A percentile compares a stretch with the other conserved stretches of the same genome.
phyloP scores from a whole-genome alignment of 2,797 vertebrate genomes.

The Malurus leucopterus region DNA sequence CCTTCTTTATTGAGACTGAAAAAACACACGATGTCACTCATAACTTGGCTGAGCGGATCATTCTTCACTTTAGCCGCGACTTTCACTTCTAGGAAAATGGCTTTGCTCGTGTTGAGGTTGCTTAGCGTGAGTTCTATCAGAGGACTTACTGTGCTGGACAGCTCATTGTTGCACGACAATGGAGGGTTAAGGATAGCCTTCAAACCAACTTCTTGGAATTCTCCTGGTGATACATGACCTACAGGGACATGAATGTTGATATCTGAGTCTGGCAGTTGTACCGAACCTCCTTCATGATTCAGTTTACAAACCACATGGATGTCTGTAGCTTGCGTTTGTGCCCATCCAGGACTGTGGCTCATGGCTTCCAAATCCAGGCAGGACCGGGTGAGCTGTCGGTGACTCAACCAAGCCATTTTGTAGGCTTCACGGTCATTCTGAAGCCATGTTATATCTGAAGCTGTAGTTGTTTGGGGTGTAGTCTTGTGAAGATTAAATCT shows the following conservation, averaged over 20 bases:
- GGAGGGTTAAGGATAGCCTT: constrained; percentile 90
- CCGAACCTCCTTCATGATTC: constrained; percentile 82
- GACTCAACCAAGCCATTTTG: constrained; percentile 94
- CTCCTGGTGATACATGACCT: constrained; percentile 86
- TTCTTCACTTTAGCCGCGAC: constrained; percentile 85
- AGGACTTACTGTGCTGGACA: constrained; percentile 87
- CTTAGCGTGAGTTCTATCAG: constrained; percentile 87
- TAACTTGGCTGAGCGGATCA: constrained; percentile 87
- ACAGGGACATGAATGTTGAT: constrained; percentile 86
- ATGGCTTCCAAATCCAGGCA: constrained; percentile 89
- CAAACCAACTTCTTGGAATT: constrained; percentile 87
- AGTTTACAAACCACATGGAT: constrained; percentile 83
- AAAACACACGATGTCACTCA: constrained; percentile 86
- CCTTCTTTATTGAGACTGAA: constrained; percentile 83
- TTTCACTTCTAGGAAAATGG: constrained; percentile 87
- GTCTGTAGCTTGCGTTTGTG: constrained; percentile 90
- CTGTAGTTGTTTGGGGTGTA: constrained; percentile 62
- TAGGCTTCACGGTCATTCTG: constrained; percentile 92
- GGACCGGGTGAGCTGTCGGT: constrained; percentile 89
- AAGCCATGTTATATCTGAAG: constrained; percentile 83
- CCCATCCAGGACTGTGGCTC: constrained; percentile 92
- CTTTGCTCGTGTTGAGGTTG: constrained; percentile 82
- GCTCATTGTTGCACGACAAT: constrained; percentile 83
- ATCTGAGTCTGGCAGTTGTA: constrained; percentile 85
- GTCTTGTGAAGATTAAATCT: constrained; percentile 52